phyloP scores from a whole-genome alignment of 2,888 invertebrate genomes.

The Sepioteuthis lessoniana region DNA sequence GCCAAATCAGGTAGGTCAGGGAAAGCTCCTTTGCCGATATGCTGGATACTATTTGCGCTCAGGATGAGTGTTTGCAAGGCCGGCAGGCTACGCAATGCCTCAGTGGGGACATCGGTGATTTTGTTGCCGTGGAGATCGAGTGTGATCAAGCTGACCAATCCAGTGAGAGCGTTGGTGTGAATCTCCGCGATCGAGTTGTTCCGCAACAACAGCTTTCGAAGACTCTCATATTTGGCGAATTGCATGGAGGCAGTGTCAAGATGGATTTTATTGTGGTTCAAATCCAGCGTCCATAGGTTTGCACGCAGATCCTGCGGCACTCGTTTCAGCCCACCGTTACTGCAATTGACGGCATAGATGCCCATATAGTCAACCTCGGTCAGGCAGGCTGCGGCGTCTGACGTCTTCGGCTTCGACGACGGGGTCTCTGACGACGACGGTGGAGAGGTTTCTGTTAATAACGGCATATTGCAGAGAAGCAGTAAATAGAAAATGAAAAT shows the following conservation, averaged over 20 bases:
- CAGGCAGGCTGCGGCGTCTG: background rate
- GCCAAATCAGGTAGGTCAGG: conserved; percentile 58
- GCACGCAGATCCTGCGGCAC: background rate
- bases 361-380: conserved; percentile 40
- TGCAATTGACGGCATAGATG: conserved; percentile 42
- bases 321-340: background rate
- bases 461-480: background rate
- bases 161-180: conserved; percentile 58
- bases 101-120: conserved; percentile 57
- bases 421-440: background rate
- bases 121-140: conserved; percentile 64
- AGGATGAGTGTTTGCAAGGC: conserved; percentile 61
- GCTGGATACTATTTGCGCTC: conserved; percentile 65
- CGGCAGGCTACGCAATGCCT: conserved; percentile 58
- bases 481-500: background rate
- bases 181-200: conserved; percentile 64
- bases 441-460: background rate
- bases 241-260: conserved; percentile 56
- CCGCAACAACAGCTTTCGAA: conserved; percentile 61
- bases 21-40: conserved; percentile 61
- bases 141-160: conserved; percentile 57
- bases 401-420: background rate
- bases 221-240: conserved; percentile 64
- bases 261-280: conserved; percentile 63
- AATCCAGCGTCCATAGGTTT: conserved; percentile 57